A percentile compares a stretch with the other conserved stretches of the same genome.
Evolutionary conservation across 2,113 vertebrate genomes (phyloP).

Genomic region (Centropristis striata): DNA sequence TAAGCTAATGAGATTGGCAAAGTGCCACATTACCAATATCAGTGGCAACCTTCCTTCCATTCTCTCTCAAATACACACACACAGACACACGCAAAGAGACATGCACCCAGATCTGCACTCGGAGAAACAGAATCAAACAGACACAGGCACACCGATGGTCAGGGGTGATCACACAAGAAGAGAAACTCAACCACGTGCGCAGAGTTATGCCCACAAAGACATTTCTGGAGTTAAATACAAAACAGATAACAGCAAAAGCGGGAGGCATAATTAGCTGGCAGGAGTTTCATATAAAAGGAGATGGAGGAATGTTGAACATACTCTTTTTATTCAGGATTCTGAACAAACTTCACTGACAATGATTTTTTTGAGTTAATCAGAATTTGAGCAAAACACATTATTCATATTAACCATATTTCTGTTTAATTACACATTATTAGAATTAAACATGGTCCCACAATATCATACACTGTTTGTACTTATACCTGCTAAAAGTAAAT

Average conservation of each 20-base stretch:
- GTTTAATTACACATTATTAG: background rate
- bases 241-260: conserved; percentile 10
- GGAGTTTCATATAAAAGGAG: background rate
- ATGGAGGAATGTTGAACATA: conserved; percentile 10
- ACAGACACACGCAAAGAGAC: background rate
- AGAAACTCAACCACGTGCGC: conserved; percentile 26
- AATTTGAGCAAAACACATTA: background rate
- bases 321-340: background rate
- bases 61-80: conserved; percentile 32
- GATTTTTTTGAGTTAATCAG: background rate
- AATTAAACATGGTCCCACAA: background rate
- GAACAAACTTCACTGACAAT: background rate
- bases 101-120: conserved; percentile 17
- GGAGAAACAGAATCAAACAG: conserved; percentile 35
- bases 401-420: background rate
- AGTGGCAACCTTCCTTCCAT: conserved; percentile 67
- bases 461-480: too few species aligned
- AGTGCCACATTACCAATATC: conserved; percentile 77
- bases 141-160: conserved; percentile 22
- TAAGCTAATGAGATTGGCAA: conserved; percentile 84
- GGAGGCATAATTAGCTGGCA: conserved; percentile 18
- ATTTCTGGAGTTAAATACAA: conserved; percentile 36
- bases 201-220: conserved; percentile 20
- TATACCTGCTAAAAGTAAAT: background rate
- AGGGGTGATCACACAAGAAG: conserved; percentile 43